Evolutionary conservation across 2,113 vertebrate genomes (phyloP).

Genomic region (Hipposideros armiger): DNA sequence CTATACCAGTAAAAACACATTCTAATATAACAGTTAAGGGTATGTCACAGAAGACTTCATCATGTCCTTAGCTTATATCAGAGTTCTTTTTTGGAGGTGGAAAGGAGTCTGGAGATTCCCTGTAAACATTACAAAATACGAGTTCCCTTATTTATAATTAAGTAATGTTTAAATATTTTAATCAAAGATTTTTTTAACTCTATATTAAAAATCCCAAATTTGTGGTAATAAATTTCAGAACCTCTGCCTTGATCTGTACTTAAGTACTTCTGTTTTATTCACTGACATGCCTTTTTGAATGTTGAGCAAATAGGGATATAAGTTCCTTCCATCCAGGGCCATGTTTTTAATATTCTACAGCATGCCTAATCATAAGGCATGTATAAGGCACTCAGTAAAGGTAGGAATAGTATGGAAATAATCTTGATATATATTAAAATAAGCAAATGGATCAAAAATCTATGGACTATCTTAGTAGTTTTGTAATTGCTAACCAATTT

Average conservation of each 20-base stretch:
- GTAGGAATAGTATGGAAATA: not conserved
- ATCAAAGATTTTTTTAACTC: not conserved
- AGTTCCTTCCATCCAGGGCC: not conserved
- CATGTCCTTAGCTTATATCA: not conserved
- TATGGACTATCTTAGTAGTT: not conserved
- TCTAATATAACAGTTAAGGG: not conserved
- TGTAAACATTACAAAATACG: not conserved
- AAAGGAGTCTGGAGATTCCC: not conserved
- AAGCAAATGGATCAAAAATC: constrained; percentile 18
- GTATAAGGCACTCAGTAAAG: not conserved
- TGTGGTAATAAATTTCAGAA: not conserved
- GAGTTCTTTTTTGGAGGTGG: not conserved
- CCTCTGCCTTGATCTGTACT: not conserved
- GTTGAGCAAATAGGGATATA: not conserved
- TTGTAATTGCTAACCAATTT: constrained; percentile 33
- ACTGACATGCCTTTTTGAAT: not conserved
- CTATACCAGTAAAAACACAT: not conserved
- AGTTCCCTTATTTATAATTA: not conserved
- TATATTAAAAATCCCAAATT: constrained; percentile 47
- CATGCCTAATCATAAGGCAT: not conserved
- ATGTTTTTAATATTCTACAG: not conserved
- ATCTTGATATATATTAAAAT: constrained; percentile 19
- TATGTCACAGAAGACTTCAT: not conserved
- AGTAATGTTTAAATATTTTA: not conserved
- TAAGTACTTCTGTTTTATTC: constrained; percentile 42